Evolutionary conservation across 2,797 vertebrate species (phyloP), one percentile per base, ranked within the genome.

Genomic region (Lagocephalus sceleratus): DNA sequence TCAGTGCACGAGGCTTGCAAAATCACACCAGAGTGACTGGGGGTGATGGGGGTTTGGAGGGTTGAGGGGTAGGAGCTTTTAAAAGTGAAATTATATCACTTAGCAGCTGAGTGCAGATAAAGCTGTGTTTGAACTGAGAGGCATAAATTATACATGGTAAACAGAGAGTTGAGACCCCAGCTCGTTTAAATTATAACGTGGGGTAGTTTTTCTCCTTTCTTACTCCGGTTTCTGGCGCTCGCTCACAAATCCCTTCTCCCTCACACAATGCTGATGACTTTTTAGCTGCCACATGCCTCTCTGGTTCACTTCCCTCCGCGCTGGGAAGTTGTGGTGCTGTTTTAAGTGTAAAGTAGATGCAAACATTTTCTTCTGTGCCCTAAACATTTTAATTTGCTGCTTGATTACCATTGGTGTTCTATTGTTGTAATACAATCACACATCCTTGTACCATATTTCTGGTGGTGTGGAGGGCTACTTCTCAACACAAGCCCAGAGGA

Each of bases 131-230:
- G 91, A 94, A 93, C 90, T 87, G 79, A 79, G 79, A 90, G 88
- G 87, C 89, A 94, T 95, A 94, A 95, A 95, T 97, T 94, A 92
- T 94, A 91, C 89, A 93, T 92, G 91, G 92, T 93, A 93, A 96
- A 95, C 91, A 94, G 89, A 91, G 85, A 87, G 76, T 89, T 85
- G 81, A 91, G 91, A 93, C 88, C 59, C 70, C 85, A 75, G 86
- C 87, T 91, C 89, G 82, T 92, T 94, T 93, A 91, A 92, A 94
- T 94, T 89, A 92, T 93, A 89, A 85, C 87, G 88, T 82, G 81
- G 87, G 89, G 81, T 90, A 72, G 71, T 89, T 90, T 86, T 90
- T 85, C 68, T 66, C 29, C 71, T 79, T 65, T 76, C 53, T 78
- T 72, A 63, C 87, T 85, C 84, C 80, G 89, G 87, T 55, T 73